Conservation (phyloP, 2,888 invertebrate genomes). For the Aphodius granarius region DNA sequence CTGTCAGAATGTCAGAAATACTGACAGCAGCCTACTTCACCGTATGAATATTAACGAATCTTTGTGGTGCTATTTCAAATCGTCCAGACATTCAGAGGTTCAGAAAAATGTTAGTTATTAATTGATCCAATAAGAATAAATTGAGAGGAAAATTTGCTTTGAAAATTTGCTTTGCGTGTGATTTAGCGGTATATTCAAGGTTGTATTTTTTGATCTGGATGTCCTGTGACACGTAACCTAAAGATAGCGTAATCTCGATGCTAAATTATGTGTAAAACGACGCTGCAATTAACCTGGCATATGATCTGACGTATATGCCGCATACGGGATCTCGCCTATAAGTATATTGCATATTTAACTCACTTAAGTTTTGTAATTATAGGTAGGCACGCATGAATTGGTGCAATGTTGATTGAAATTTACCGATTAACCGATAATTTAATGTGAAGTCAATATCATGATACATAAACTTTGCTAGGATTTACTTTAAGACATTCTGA, state of each 20-base stretch:
- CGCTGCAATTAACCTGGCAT: slow-evolving; percentile 32
- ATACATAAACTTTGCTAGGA: too few relatives aligned
- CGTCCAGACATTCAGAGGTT: background rate
- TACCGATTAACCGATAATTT: slow-evolving; percentile 33
- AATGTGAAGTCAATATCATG: slow-evolving; percentile 25
- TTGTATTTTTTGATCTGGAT: background rate
- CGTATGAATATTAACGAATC: background rate
- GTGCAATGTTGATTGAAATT: slow-evolving; percentile 35
- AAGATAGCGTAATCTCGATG: slow-evolving; percentile 10
- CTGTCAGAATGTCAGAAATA: background rate
- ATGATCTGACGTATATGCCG: slow-evolving; percentile 28
- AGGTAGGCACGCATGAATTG: slow-evolving; percentile 35
- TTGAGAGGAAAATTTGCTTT: too few relatives aligned
- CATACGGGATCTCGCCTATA: background rate
- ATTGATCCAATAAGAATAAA: too few relatives aligned
- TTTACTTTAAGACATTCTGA: too few relatives aligned
- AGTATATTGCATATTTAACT: slow-evolving; percentile 36
- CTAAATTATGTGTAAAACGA: slow-evolving; percentile 27
- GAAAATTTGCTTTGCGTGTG: too few relatives aligned
- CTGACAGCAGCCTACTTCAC: background rate
- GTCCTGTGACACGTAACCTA: background rate
- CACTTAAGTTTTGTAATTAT: slow-evolving; percentile 39
- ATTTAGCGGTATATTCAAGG: too few relatives aligned
- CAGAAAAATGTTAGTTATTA: background rate
- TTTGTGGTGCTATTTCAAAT: too few relatives aligned